phyloP scores from a whole-genome alignment of 2,113 vertebrate genomes.

The Vireo altiloquus region DNA sequence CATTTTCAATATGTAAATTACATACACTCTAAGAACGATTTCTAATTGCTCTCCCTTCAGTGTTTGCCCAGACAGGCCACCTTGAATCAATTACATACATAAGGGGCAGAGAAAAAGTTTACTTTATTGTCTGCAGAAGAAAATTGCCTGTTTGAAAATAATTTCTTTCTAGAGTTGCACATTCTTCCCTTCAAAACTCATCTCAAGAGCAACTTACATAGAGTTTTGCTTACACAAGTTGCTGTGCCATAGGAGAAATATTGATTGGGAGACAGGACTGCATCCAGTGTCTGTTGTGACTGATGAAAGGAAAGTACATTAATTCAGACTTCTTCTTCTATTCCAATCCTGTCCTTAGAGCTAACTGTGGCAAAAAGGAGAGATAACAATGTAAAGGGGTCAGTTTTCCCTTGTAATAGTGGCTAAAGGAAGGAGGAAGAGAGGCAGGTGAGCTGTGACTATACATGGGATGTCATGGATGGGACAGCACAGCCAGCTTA shows the following conservation, averaged over 20 bases:
- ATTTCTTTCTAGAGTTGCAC: not conserved
- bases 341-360: not conserved
- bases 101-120: slow-evolving; percentile 7
- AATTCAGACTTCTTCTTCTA: not conserved
- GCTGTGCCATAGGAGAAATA: not conserved
- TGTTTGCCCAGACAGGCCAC: not conserved
- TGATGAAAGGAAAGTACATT: not conserved
- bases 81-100: slow-evolving; percentile 37
- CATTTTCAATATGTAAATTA: slow-evolving; percentile 1
- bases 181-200: not conserved
- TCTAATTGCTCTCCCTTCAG: not conserved
- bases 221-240: not conserved
- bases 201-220: not conserved
- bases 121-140: not conserved
- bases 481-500: not conserved
- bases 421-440: not conserved
- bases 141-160: not conserved
- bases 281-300: not conserved
- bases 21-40: not conserved
- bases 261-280: not conserved
- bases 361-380: not conserved
- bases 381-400: not conserved
- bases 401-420: not conserved
- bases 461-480: no score
- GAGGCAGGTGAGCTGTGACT: not conserved